These are phyloP conservation scores for Drosophila oshimai DNA, from an alignment of 1,140 invertebrate species.

Conservation along the genomic window DNA sequence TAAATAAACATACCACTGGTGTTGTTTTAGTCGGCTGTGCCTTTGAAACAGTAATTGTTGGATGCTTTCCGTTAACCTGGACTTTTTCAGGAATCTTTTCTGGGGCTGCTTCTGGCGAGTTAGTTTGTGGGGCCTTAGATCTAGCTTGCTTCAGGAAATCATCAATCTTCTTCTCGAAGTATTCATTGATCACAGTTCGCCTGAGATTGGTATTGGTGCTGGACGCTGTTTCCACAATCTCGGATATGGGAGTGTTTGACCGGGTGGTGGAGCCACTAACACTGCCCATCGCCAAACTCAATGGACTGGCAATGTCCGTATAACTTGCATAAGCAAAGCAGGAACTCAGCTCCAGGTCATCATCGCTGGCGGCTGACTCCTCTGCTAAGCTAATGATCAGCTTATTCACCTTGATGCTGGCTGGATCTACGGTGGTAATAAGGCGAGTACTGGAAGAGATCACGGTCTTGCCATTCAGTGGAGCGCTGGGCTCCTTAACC, in stretches of 20 bases:
- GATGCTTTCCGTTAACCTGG: not conserved
- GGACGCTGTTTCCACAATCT: conserved; percentile 38
- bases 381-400: conserved; percentile 58
- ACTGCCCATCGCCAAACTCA: conserved; percentile 66
- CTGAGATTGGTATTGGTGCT: conserved; percentile 34
- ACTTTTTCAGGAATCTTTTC: not conserved
- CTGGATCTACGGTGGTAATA: conserved; percentile 55
- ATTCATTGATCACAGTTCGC: conserved; percentile 62
- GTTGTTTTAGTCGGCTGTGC: conserved; percentile 40
- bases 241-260: conserved; percentile 66
- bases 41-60: not conserved
- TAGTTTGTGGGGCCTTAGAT: conserved; percentile 28
- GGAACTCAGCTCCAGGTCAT: conserved; percentile 53
- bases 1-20: conserved; percentile 47
- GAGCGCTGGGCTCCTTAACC: conserved; percentile 39
- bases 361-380: conserved; percentile 60
- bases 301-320: conserved; percentile 59
- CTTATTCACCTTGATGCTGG: conserved; percentile 61
- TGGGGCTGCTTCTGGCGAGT: not conserved
- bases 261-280: conserved; percentile 58
- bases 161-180: conserved; percentile 73
- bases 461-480: conserved; percentile 2
- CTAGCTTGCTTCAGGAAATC: conserved; percentile 70
- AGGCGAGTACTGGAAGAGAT: conserved; percentile 46
- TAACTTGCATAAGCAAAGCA: conserved; percentile 28